Evolutionary conservation across 2,113 vertebrate species (phyloP), one percentile per base, ranked within the genome.

Genomic region (Alouatta palliata): DNA sequence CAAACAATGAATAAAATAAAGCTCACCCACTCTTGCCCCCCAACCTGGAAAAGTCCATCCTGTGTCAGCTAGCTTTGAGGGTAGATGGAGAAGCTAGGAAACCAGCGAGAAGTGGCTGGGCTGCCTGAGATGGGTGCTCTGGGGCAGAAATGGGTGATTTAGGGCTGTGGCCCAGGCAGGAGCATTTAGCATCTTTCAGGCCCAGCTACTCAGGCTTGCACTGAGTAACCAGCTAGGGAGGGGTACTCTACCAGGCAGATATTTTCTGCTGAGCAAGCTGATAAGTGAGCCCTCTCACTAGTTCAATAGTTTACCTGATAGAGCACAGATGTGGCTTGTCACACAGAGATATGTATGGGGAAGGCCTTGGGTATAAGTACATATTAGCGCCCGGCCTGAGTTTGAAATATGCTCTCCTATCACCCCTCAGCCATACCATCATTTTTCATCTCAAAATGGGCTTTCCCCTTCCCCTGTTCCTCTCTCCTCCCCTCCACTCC

Each of bases 371-470:
- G 25, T n/a, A 1, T 35, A 21, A 35, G 77, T 35, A 11, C 12
- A 3, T 8, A 16, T 70, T 8, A 64, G 47, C 64, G 20, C 47
- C 84, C 40, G 10, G 81, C 77, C 80, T 52, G 0, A 0, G 37
- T 45, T 84, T 56, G 87, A 90, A 91, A 54, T 52, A 71, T 37
- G 87, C 27, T 90, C 43, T 77, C 80, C 92, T 2, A 8, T 95
- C 96, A 75, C 68, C 77, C 81, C 70, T 45, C 47, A 12, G 81
- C 47, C 89, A 25, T 16, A 20, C 76, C 88, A 85, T 87, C 92
- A 89, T 98, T 97, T 96, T 95, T 98, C 88, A 97, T 97, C 96
- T 96, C 75, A 13, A n/a, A 93, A 87, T 56, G 9, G 8, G 76
- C 40, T 79, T 77, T 1, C 43, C 43, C n/a, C 11, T 95, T 75